phyloP scores from a whole-genome alignment of 1,140 invertebrate species.

The Platorchestia sp. region DNA sequence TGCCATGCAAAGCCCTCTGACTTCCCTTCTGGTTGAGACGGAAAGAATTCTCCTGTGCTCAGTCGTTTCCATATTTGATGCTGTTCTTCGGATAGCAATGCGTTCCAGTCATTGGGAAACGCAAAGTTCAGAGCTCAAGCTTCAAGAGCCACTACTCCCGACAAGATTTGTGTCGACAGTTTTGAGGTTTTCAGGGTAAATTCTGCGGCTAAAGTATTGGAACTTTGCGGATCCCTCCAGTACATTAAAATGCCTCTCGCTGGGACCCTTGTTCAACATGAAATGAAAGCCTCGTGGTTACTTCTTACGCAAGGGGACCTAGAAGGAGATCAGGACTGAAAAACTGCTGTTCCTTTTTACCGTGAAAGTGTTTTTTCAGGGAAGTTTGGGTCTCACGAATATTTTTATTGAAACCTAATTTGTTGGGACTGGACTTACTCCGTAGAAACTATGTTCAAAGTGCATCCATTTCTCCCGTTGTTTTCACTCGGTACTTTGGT shows the following conservation, averaged over 20 bases:
- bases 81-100: slow-evolving; percentile 42
- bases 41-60: slow-evolving; percentile 24
- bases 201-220: background rate
- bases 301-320: background rate
- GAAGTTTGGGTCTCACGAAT: background rate
- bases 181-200: slow-evolving; percentile 5
- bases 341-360: background rate
- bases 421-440: background rate
- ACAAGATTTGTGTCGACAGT: slow-evolving; percentile 41
- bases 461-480: background rate
- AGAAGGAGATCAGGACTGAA: background rate
- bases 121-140: slow-evolving; percentile 25
- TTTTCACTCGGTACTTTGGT: background rate
- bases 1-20: slow-evolving; percentile 22
- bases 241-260: background rate
- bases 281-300: background rate
- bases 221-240: background rate
- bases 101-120: slow-evolving; percentile 47
- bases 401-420: background rate
- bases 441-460: background rate
- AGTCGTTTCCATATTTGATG: slow-evolving; percentile 50
- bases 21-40: slow-evolving; percentile 27
- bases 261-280: background rate
- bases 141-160: background rate
- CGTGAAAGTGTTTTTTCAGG: background rate